Evolutionary conservation across 2,113 vertebrate genomes (phyloP), one percentile per base, ranked within the genome.

Genomic region (Taurulus bubalis): DNA sequence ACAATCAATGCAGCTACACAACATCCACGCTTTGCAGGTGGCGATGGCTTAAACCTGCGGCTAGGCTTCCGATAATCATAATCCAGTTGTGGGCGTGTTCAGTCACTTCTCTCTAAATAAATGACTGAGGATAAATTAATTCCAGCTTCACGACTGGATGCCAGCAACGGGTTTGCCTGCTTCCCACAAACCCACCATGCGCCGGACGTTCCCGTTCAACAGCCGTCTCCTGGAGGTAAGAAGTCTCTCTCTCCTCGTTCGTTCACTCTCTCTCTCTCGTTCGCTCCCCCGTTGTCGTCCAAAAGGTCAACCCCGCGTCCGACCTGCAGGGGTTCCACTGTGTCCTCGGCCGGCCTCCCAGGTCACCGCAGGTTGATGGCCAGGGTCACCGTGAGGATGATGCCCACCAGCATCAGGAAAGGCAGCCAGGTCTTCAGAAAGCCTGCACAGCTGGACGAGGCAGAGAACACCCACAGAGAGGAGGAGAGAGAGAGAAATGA

Each of bases 361-460:
- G 84, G 86, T 98, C 97, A 99, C 90, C 96, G 95, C 77, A 99
- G 89, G 82, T 97, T 97, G 10, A 99, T 86, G 10, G 95, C 94
- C 42, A 99, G 94, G 71, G 94, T 92, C 66, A 97, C 30, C 0
- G 96, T 96, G 6, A 97, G 77, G 53, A 97, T 93, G 88, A 96
- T 49, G 40, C 96, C 96, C 89, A 94, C 63, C 60, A 99, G 86
- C 77, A 98, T 95, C 15, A 97, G 59, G 85, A 97, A 99, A 34
- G 98, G 98, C 78, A 99, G 95, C 98, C 98, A 99, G 75, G 98
- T 99, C 95, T 99, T 99, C 95, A 99, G 94, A 42, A 99, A 98
- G 1, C 96, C 97, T 4, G 92, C 96, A 30, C 96, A 81, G 77
- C 98, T 99, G 94, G 53, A 92, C 65, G 8, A 22, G 64, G 34